A percentile compares a stretch with the other conserved stretches of the same genome.
phyloP scores from a whole-genome alignment of 2,797 vertebrate species.

The Syncerus caffer region DNA sequence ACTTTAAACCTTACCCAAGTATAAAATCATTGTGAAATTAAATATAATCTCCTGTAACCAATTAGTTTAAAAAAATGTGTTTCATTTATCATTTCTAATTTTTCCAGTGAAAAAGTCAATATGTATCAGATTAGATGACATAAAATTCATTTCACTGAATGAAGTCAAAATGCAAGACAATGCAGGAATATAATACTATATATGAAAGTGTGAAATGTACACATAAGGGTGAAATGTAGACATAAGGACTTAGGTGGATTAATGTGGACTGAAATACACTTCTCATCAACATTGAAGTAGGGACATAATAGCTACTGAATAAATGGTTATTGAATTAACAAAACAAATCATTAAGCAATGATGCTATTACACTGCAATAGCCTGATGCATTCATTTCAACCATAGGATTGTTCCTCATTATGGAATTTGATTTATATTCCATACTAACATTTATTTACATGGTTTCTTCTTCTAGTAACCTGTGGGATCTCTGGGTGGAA shows the following conservation, averaged over 20 bases:
- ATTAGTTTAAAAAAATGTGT: not conserved
- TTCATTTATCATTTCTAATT: not conserved
- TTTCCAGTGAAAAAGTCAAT: conserved; percentile 1
- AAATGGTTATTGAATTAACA: not conserved
- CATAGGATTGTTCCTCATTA: not conserved
- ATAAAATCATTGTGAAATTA: conserved; percentile 1
- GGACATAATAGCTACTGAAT: not conserved
- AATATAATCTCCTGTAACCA: not conserved
- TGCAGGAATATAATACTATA: not conserved
- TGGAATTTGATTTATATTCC: not conserved
- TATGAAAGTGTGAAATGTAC: not conserved
- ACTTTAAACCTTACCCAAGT: not conserved
- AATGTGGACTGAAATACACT: not conserved
- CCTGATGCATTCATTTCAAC: not conserved
- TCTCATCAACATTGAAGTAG: not conserved
- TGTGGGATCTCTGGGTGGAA: not conserved
- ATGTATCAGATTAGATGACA: not conserved
- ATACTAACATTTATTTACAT: not conserved
- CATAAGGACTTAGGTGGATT: not conserved
- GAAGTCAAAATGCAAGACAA: not conserved
- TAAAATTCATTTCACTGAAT: not conserved
- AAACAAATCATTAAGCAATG: not conserved
- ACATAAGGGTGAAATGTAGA: not conserved
- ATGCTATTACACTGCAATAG: not conserved
- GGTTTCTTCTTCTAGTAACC: not conserved